A percentile compares a stretch with the other conserved stretches of the same genome.
Conservation (phyloP, 2,113 vertebrate genomes). For the Myiozetetes cayanensis region DNA sequence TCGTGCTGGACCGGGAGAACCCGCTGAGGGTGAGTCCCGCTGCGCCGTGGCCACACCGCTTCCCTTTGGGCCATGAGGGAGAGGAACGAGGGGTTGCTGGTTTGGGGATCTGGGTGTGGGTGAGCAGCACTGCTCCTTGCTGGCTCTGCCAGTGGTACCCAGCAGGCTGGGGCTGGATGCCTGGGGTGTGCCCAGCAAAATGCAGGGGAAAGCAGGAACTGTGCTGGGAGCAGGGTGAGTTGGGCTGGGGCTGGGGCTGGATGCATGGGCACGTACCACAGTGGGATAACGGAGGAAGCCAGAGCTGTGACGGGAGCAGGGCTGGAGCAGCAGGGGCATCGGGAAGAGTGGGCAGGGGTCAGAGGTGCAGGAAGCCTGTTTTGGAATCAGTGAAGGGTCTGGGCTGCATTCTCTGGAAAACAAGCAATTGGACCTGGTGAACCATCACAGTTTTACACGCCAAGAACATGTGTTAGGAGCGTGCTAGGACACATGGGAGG, state of each 20-base stretch:
- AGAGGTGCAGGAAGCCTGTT: neutral
- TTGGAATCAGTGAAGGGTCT: neutral
- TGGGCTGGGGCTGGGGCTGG: neutral
- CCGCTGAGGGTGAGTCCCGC: conserved; percentile 32
- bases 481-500: neutral
- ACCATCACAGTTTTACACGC: accelerated
- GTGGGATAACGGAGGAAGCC: neutral
- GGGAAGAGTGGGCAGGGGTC: neutral
- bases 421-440: accelerated
- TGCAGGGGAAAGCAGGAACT: neutral
- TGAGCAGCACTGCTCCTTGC: neutral
- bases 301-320: neutral
- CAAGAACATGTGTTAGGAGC: accelerated
- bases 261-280: neutral
- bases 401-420: neutral
- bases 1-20: conserved; percentile 49
- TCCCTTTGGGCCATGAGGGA: accelerated
- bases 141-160: neutral
- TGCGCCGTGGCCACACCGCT: accelerated
- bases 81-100: accelerated
- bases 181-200: neutral
- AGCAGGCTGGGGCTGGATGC: neutral
- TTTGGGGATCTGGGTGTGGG: accelerated
- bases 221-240: neutral
- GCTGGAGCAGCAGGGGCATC: accelerated